Evolutionary conservation across 2,888 invertebrate genomes (phyloP).

Genomic region (Dyspetes luteomarginatus): DNA sequence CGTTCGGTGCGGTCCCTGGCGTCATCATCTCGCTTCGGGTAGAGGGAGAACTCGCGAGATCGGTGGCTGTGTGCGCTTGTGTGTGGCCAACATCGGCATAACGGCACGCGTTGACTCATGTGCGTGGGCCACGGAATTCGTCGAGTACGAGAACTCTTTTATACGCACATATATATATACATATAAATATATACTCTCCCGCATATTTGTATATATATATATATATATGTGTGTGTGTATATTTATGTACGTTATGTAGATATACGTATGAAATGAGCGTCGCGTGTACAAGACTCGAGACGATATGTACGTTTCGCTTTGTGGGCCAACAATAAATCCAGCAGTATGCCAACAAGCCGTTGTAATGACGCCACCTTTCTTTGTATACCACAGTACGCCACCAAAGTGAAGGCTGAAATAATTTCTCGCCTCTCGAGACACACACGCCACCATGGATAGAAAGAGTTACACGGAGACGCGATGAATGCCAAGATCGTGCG

Average conservation of each 20-base stretch:
- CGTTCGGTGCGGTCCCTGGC: constrained; percentile 61
- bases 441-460: neutral
- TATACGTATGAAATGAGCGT: constrained; percentile 26
- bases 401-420: constrained; percentile 50
- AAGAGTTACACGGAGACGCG: constrained; percentile 22
- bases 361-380: constrained; percentile 71
- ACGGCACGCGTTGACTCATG: constrained; percentile 79
- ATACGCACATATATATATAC: constrained; percentile 45
- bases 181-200: neutral
- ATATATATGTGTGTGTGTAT: constrained; percentile 36
- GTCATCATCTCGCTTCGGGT: constrained; percentile 68
- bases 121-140: constrained; percentile 78
- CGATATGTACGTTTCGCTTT: constrained; percentile 64
- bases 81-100: constrained; percentile 60
- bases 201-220: constrained; percentile 36
- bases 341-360: constrained; percentile 65
- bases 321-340: constrained; percentile 72
- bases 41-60: constrained; percentile 21
- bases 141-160: constrained; percentile 52
- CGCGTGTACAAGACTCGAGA: constrained; percentile 47
- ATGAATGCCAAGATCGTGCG: constrained; percentile 54
- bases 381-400: constrained; percentile 28
- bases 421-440: constrained; percentile 43
- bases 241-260: too few species aligned
- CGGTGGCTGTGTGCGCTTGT: constrained; percentile 49